Evolutionary conservation across 2,797 vertebrate genomes (phyloP).

Genomic region (Anguilla obscura): DNA sequence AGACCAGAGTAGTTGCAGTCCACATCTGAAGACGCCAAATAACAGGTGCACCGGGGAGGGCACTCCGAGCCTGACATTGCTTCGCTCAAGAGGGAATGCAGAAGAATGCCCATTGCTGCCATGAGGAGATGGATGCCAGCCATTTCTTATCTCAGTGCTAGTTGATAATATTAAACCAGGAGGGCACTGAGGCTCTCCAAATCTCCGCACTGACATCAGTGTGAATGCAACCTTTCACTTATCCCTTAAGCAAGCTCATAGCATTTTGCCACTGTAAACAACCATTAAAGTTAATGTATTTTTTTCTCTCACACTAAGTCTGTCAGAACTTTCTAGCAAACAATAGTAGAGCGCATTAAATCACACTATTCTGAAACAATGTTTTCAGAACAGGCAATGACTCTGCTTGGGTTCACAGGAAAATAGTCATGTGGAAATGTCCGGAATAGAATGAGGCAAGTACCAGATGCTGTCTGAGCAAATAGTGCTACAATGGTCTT

Average conservation of each 20-base stretch:
- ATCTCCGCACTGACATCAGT: neutral
- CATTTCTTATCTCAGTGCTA: conserved; percentile 10
- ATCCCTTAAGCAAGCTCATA: conserved; percentile 3
- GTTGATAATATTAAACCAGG: neutral
- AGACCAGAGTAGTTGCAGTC: conserved; percentile 20
- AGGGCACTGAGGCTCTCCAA: neutral
- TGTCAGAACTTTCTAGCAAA: neutral
- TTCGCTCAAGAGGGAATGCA: neutral
- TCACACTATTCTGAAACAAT: conserved; percentile 1
- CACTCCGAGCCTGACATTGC: neutral
- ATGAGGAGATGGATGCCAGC: neutral
- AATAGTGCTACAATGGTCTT: neutral
- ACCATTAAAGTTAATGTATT: neutral
- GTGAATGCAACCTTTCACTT: conserved; percentile 1
- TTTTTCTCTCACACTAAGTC: neutral
- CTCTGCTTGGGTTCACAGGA: neutral
- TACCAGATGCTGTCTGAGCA: conserved; percentile 16
- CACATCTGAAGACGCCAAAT: neutral
- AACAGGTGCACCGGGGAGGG: conserved; percentile 1
- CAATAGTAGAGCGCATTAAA: neutral
- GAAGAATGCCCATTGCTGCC: neutral
- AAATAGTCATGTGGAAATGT: neutral
- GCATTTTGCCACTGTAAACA: neutral
- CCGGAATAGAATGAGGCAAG: neutral
- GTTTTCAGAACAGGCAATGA: neutral